A percentile compares a stretch with the other conserved stretches of the same genome.
Conservation (phyloP, 2,113 vertebrate species). For the Corythaeola cristata region DNA sequence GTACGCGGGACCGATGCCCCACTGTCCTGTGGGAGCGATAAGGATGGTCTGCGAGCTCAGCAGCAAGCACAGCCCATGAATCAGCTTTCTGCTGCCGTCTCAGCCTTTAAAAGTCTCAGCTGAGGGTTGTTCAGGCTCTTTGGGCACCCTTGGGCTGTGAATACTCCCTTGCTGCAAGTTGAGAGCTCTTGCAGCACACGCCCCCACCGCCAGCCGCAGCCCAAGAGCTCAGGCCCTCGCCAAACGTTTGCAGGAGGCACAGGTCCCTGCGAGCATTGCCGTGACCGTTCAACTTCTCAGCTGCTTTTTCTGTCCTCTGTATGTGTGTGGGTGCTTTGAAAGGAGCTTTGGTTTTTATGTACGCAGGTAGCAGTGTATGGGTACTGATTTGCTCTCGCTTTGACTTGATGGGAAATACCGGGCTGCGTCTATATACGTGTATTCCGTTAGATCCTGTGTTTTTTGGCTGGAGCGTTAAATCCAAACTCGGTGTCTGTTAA, state of each 20-base stretch:
- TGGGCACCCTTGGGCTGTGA: not conserved
- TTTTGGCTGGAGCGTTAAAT: not conserved
- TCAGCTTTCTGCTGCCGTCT: not conserved
- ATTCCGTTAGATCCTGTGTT: not conserved
- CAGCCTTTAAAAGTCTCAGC: not conserved
- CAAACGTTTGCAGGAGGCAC: fast-evolving
- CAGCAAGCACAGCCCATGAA: not conserved
- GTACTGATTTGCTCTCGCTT: not conserved
- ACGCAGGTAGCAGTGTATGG: not conserved
- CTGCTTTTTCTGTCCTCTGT: not conserved
- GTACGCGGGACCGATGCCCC: not conserved
- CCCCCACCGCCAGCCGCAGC: not conserved
- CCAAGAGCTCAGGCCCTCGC: not conserved
- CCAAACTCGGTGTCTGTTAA: not conserved
- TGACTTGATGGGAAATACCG: not conserved
- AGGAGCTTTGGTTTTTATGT: not conserved
- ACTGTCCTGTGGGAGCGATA: no score
- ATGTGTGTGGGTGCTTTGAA: not conserved
- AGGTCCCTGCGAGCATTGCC: not conserved
- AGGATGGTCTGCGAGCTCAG: not conserved
- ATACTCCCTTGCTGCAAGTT: not conserved
- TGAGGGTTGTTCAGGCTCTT: not conserved
- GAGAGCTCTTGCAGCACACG: not conserved
- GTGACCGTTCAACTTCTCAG: not conserved
- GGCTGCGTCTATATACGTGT: fast-evolving